A percentile compares a stretch with the other conserved stretches of the same genome.
These are phyloP conservation scores for Ptyas mucosa DNA, from an alignment of 2,113 vertebrate genomes.

Conservation along the genomic window DNA sequence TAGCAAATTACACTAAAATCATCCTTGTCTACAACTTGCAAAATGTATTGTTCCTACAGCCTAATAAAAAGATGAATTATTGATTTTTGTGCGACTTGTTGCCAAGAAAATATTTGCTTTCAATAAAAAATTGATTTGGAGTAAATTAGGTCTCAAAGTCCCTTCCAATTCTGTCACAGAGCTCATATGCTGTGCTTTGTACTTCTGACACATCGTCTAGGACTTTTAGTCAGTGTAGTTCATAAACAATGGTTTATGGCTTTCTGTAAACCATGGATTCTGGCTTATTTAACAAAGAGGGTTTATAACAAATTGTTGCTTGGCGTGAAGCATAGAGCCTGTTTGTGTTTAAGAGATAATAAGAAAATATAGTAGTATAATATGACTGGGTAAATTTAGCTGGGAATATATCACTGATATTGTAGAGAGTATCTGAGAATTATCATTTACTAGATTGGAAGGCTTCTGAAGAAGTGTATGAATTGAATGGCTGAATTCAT, in stretches of 20 bases:
- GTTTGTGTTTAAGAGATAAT: not conserved
- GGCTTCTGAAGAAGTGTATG: not conserved
- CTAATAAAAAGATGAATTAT: slow-evolving; percentile 20
- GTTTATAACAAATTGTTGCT: not conserved
- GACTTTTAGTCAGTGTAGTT: not conserved
- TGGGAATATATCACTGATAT: not conserved
- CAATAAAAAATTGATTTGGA: not conserved
- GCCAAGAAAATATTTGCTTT: not conserved
- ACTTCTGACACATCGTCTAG: not conserved
- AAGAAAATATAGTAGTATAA: not conserved
- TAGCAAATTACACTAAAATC: not conserved
- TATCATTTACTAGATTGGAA: not conserved
- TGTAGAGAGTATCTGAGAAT: not conserved
- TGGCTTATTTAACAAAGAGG: not conserved
- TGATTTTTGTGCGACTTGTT: not conserved
- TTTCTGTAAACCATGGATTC: not conserved
- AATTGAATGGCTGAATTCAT: not conserved
- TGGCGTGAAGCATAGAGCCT: not conserved
- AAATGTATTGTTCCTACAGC: slow-evolving; percentile 29
- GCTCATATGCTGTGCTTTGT: not conserved
- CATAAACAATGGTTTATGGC: not conserved
- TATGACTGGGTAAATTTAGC: not conserved
- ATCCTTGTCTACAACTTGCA: not conserved
- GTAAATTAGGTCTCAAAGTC: not conserved
- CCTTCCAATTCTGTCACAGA: not conserved